Evolutionary conservation across 30 jellyfish, hydroid and myxozoan genomes (phyloP), one percentile per base, ranked within the genome.

Genomic region (Morbakka virulenta): DNA sequence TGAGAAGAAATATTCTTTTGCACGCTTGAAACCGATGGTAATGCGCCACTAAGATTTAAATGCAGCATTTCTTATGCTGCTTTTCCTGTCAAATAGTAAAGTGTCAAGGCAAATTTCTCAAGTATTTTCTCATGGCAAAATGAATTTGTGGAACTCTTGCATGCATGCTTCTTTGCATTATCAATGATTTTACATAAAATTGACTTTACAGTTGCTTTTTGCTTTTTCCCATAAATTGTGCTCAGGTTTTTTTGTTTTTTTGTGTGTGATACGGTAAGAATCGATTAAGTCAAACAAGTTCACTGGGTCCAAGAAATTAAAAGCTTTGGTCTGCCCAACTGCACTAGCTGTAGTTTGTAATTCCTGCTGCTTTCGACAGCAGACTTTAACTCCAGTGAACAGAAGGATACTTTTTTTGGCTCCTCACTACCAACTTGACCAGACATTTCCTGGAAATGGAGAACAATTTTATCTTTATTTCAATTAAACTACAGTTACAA

Each of bases 41-140:
- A 53, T 20, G 69, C 69, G 25, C 69, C 4, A 53, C 22, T n/a
- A 20, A 53, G 69, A 53, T 53, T 53, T 3, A 53, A 28, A n/a
- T 53, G 69, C 23, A 53, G 69, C 69, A 53, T 53, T 53, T 53
- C 69, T 6, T 53, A 53, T 53, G 69, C 69, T 3, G 69, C 69
- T 53, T 53, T 53, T 53, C 69, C 69, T 6, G 69, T 20, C 23
- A 53, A n/a, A 20, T 32, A 53, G 21, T 53, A 53, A 53, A 53
- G 69, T 3, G 69, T 20, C 11, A 32, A 53, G 25, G 69, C 69
- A 53, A 53, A 53, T 20, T 53, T 53, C 25, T 53, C 25, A 6
- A 53, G 31, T 20, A 53, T 32, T 3, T 53, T 20, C 4, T 53
- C 69, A 53, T 53, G 23, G 25, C 69, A 32, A 53, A 53, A 53